Evolutionary conservation across 2,797 vertebrate species (phyloP).

Genomic region (Thripadectes ignobilis): DNA sequence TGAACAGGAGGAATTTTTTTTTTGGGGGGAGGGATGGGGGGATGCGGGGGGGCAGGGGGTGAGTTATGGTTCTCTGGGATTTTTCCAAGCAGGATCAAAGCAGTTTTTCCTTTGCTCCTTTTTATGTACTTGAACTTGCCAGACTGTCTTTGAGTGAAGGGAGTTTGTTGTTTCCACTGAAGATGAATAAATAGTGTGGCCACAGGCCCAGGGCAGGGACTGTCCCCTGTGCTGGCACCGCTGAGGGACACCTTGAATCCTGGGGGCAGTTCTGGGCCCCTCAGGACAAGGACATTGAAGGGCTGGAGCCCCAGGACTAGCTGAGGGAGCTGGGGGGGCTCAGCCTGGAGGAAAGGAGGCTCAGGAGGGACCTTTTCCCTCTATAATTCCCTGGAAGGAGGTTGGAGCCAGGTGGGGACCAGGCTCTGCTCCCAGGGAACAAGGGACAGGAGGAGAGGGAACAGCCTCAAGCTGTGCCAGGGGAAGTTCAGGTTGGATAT

Average conservation of each 20-base stretch:
- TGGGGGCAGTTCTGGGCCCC: neutral
- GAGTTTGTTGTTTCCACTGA: neutral
- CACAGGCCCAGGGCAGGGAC: neutral
- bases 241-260: neutral
- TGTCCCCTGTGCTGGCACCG: neutral
- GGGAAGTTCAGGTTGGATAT: fast-evolving
- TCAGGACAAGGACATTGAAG: fast-evolving
- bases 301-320: too few species aligned
- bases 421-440: neutral
- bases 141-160: neutral
- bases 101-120: neutral
- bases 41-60: too few species aligned
- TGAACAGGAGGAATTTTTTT: constrained; percentile 7
- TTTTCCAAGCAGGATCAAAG: constrained; percentile 44
- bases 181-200: neutral
- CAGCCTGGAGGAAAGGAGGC: neutral
- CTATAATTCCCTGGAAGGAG: neutral
- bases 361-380: neutral
- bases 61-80: neutral
- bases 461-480: fast-evolving
- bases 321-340: neutral
- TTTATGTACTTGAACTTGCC: neutral
- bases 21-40: neutral
- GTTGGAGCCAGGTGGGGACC: neutral
- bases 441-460: neutral